Evolutionary conservation across 2,888 invertebrate species (phyloP).

Genomic region (Cheilosia soror): DNA sequence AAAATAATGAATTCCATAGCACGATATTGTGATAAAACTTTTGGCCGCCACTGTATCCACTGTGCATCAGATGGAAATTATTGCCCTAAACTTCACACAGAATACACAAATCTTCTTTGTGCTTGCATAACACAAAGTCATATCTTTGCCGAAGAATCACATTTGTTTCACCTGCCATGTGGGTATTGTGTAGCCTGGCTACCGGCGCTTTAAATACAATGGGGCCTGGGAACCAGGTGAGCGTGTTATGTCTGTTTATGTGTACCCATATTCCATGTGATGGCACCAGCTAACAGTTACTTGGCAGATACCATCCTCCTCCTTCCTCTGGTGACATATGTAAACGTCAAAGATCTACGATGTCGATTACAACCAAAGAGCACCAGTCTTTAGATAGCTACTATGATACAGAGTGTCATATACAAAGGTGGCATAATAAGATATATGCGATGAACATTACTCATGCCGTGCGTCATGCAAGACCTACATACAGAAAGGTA

Average conservation of each 20-base stretch:
- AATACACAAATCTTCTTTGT: constrained; percentile 50
- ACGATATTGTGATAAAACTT: neutral
- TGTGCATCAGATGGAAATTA: constrained; percentile 29
- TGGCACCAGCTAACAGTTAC: constrained; percentile 42
- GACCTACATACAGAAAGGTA: constrained; percentile 36
- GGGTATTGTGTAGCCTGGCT: constrained; percentile 26
- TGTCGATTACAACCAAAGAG: constrained; percentile 11
- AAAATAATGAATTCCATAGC: too few relatives aligned
- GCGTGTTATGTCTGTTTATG: constrained; percentile 59
- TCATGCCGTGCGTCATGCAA: constrained; percentile 41
- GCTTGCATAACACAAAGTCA: constrained; percentile 61
- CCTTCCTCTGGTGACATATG: constrained; percentile 55
- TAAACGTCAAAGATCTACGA: constrained; percentile 54
- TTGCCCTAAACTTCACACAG: constrained; percentile 45
- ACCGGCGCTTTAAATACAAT: constrained; percentile 57
- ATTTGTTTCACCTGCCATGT: constrained; percentile 68
- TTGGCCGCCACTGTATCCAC: constrained; percentile 24
- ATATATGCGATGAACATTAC: constrained; percentile 25
- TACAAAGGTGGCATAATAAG: constrained; percentile 43
- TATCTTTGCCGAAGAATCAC: constrained; percentile 65
- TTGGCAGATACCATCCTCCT: constrained; percentile 9
- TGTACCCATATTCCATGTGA: constrained; percentile 28
- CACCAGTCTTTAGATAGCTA: neutral
- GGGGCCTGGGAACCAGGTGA: constrained; percentile 72
- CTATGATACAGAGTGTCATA: constrained; percentile 24